Evolutionary conservation across 2,888 invertebrate species (phyloP), one percentile per base, ranked within the genome.

Genomic region (Ectemnius continuus): DNA sequence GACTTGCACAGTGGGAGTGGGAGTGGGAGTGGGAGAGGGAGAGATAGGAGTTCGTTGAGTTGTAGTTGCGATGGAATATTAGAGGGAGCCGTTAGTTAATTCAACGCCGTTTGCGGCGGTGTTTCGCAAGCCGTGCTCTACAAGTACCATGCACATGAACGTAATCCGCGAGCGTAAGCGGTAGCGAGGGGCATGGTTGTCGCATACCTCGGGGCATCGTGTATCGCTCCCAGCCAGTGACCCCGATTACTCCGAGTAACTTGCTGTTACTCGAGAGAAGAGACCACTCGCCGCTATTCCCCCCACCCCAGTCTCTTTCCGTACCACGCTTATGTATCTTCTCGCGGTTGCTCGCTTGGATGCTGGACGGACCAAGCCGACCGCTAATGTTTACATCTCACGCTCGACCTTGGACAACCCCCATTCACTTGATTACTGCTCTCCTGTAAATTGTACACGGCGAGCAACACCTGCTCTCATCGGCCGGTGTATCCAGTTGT

Each of bases 221-320:
- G 82, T 80, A 75, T 79, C 69, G 76, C 83, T 78, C 79, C 76
- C 80, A 77, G 78, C 80, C 83, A 75, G 76, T 82, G 81, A 82
- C 78, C 79, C 62, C 70, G 59, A 70, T 47, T 56, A 60, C 60
- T 36, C 61, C 62, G 59, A 46, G 14, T 69, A 48, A 66, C 52
- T 75, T 67, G 60, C 58, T 71, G 71, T 70, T 74, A 67, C 67
- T 66, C 65, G 58, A 63, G 59, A 46, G 18, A 52, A 63, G 59
- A 46, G 18, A 52, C 16, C n/a, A 16, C 18, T n/a, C 18, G 67
- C 36, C 60, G 58, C 59, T 45, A 56, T 28, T 26, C 56, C 36
- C 16, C 16, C 13, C 52, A 57, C 66, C 48, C 14, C 52, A 52
- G 0, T 52, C 52, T 52, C 52, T 52, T 52, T 52, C 5, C 52